Conservation (phyloP, 2,888 invertebrate species). For the Epinotia nisella region DNA sequence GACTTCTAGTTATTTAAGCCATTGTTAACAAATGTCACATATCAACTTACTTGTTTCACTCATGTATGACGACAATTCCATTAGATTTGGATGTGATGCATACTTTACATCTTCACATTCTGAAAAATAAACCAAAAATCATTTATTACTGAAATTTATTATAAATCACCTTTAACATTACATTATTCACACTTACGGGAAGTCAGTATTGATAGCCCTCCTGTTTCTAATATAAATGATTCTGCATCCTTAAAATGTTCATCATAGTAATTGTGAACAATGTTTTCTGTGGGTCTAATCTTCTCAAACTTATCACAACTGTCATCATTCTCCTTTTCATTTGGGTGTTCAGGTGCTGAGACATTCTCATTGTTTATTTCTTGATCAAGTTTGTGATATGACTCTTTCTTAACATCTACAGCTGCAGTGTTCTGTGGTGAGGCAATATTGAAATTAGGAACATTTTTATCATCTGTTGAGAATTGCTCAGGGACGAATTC, state of each 20-base stretch:
- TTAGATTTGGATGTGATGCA: slow-evolving; percentile 74
- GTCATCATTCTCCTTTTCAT: slow-evolving; percentile 54
- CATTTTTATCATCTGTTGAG: slow-evolving; percentile 52
- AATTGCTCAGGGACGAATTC: slow-evolving; percentile 60
- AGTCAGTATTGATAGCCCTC: slow-evolving; percentile 74
- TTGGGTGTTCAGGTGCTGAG: slow-evolving; percentile 50
- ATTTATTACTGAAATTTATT: slow-evolving; percentile 6
- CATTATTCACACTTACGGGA: slow-evolving; percentile 67
- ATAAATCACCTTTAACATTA: not conserved
- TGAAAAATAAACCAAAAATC: slow-evolving; percentile 53
- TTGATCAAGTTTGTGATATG: slow-evolving; percentile 61
- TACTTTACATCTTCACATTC: slow-evolving; percentile 77
- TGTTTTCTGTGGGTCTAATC: slow-evolving; percentile 61
- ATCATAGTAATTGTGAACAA: slow-evolving; percentile 81
- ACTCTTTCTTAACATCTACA: slow-evolving; percentile 50
- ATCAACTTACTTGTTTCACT: slow-evolving; percentile 78
- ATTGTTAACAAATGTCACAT: not conserved
- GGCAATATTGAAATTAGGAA: slow-evolving; percentile 49
- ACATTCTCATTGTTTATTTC: slow-evolving; percentile 57
- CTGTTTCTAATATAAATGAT: slow-evolving; percentile 89
- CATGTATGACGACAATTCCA: slow-evolving; percentile 80
- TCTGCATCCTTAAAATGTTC: slow-evolving; percentile 91
- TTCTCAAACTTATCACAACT: slow-evolving; percentile 53
- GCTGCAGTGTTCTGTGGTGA: slow-evolving; percentile 48
- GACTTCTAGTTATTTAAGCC: slow-evolving; percentile 23